phyloP scores from a whole-genome alignment of 2,797 vertebrate genomes.

The Chloroceryle inda region DNA sequence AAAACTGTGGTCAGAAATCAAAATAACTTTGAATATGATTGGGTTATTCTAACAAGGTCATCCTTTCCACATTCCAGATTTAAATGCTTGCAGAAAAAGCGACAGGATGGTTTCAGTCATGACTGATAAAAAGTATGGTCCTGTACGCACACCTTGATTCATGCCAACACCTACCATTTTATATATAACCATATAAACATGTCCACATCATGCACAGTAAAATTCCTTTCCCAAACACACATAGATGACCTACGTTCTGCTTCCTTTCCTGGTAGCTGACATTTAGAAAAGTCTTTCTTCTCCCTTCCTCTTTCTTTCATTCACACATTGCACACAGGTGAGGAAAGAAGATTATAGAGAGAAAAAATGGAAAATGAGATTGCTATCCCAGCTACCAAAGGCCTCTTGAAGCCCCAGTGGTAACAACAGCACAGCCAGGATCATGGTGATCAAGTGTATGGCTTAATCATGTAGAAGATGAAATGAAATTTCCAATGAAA shows the following conservation, averaged over 20 bases:
- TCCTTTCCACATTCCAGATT: background rate
- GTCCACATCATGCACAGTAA: background rate
- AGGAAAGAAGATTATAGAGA: background rate
- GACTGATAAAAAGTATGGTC: background rate
- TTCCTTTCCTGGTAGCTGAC: background rate
- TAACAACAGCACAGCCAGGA: background rate
- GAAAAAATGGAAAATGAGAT: background rate
- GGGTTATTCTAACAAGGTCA: background rate
- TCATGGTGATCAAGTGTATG: background rate
- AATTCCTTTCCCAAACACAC: background rate
- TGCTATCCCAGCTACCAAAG: background rate
- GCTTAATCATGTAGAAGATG: background rate
- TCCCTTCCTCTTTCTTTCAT: background rate
- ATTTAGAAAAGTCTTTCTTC: background rate
- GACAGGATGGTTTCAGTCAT: background rate
- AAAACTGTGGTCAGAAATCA: background rate
- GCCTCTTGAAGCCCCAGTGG: background rate
- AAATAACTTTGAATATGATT: background rate
- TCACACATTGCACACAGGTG: background rate
- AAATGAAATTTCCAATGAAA: background rate
- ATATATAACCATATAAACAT: background rate
- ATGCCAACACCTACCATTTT: background rate
- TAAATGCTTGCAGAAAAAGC: background rate
- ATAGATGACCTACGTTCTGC: fast-evolving
- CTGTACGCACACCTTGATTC: background rate